Base-by-base conservation (phyloP, 1,140 invertebrate genomes). In the Scylla paramamosain region DNA sequence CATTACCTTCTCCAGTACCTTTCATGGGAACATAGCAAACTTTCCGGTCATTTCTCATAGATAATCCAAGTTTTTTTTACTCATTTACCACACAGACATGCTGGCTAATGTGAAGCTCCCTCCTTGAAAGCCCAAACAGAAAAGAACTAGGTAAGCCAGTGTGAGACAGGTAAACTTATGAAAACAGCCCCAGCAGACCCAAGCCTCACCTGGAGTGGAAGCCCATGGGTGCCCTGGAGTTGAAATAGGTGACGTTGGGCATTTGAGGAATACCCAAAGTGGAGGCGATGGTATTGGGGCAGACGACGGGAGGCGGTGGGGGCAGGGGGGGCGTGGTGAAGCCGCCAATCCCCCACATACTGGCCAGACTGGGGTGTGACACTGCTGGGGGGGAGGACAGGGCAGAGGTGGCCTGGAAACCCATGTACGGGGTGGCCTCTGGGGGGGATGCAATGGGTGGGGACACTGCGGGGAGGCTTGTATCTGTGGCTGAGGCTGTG, bases 191-290 rank as follows among this genome's bases (percentile, higher is more conserved):
- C 20, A 77, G 20, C 67, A n/a, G 20, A 25, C 1, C 20, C 2
- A 39, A 6, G 48, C 86, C 94, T 45, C 52, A 95, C 94, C 94
- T 95, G 31, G 91, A 92, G 28, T 95, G 92, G 52, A 92, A 95
- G 6, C 94, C 94, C 94, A 95, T 95, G 8, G 94, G 94, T 39
- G 94, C 91, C 29, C 91, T 39, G 25, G 94, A 95, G 86, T 95
- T 95, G 84, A 95, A 95, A 45, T 92, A 95, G 29, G 94, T 95
- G 6, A 86, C 94, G 77, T 91, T 95, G 48, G 94, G 94, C 94
- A 95, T 95, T 83, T 95, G 94, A 20, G 94, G 94, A 45, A 92
- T 92, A 29, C 94, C 94, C 20, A 95, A 52, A 0, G 94, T 95
- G 52, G 94, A 95, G 29, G 94, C 94, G 6, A 92, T 95, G 83